Conservation (phyloP, 1,140 invertebrate species). For the Brachionus koreanus region DNA sequence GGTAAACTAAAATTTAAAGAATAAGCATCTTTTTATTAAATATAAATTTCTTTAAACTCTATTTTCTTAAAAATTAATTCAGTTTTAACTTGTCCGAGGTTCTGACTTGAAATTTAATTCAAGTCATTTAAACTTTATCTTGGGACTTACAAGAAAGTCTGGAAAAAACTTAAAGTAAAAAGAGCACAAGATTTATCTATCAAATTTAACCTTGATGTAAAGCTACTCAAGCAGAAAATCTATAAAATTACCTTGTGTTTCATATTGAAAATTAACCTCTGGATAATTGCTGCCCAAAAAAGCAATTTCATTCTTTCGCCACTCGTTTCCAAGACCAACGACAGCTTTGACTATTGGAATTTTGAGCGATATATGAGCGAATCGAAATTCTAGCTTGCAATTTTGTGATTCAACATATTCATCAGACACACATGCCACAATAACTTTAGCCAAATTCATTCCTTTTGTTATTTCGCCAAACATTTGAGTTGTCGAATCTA, state of each 20-base stretch:
- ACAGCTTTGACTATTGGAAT: neutral
- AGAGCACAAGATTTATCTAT: neutral
- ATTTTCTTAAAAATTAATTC: too few relatives aligned
- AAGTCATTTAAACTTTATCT: too few relatives aligned
- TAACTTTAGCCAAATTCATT: conserved; percentile 36
- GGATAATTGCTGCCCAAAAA: conserved; percentile 50
- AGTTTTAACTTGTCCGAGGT: too few relatives aligned
- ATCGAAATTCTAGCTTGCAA: conserved; percentile 30
- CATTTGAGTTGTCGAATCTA: neutral
- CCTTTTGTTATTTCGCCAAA: neutral
- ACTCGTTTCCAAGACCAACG: conserved; percentile 17
- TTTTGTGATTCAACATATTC: conserved; percentile 53
- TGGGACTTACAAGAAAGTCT: too few relatives aligned
- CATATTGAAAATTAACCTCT: conserved; percentile 51
- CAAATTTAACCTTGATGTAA: too few relatives aligned
- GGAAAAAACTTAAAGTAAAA: too few relatives aligned
- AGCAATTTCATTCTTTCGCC: conserved; percentile 49
- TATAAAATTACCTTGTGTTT: conserved; percentile 46
- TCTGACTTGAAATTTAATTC: too few relatives aligned
- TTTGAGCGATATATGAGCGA: conserved; percentile 5
- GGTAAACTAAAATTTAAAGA: too few relatives aligned
- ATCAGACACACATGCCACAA: conserved; percentile 42
- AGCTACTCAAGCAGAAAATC: too few relatives aligned
- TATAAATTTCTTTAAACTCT: too few relatives aligned
- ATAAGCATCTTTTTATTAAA: too few relatives aligned